phyloP scores from a whole-genome alignment of 2,113 vertebrate genomes.

The Opisthocomus hoazin region DNA sequence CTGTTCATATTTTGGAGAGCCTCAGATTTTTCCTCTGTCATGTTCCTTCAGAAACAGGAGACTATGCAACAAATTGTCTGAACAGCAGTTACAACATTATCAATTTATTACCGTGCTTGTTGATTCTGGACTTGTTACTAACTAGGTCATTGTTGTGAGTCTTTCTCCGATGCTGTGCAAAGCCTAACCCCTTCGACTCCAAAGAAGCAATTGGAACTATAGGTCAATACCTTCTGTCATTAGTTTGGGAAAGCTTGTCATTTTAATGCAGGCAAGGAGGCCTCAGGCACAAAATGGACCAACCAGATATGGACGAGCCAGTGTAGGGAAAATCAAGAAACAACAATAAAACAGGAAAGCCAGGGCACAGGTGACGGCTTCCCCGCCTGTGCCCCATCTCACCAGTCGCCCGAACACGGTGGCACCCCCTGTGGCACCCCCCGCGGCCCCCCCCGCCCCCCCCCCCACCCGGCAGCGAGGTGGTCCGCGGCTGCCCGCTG shows the following conservation, averaged over 20 bases:
- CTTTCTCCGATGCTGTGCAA: not conserved
- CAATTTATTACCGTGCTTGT: not conserved
- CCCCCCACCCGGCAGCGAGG: no score
- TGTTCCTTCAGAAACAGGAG: not conserved
- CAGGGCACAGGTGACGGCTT: not conserved
- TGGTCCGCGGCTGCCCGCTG: no score
- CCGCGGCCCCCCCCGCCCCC: no score
- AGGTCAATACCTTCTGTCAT: not conserved
- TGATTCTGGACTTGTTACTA: not conserved
- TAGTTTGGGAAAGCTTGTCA: not conserved
- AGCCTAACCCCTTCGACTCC: not conserved
- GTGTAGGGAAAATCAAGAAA: not conserved
- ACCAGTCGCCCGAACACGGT: not conserved
- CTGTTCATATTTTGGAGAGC: not conserved
- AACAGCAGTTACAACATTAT: not conserved
- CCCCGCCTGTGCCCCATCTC: not conserved
- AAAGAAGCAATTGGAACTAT: not conserved
- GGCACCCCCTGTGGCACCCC: accelerated
- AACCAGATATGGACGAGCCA: not conserved
- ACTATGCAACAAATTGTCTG: not conserved
- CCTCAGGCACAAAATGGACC: not conserved
- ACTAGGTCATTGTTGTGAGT: not conserved
- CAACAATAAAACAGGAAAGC: not conserved
- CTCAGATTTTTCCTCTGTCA: not conserved
- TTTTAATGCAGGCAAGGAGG: not conserved